phyloP scores from a whole-genome alignment of 2,113 vertebrate species.

The Falcunculus frontatus region DNA sequence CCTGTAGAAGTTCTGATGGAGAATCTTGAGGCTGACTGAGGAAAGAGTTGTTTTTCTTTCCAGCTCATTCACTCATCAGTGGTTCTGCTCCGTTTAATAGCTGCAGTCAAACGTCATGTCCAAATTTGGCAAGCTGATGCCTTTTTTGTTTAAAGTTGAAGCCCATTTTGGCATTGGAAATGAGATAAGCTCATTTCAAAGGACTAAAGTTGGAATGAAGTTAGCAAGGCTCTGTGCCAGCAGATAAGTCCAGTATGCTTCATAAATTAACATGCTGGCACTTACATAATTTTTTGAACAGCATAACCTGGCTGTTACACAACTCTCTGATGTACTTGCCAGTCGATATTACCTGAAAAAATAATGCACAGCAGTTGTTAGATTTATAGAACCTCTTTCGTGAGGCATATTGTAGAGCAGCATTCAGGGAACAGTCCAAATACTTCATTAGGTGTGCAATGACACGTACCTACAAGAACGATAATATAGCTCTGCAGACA shows the following conservation, averaged over 20 bases:
- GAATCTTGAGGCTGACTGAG: conserved; percentile 1
- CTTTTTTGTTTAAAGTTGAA: conserved; percentile 67
- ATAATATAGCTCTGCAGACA: not conserved
- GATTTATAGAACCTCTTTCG: not conserved
- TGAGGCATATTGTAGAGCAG: not conserved
- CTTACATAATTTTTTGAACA: not conserved
- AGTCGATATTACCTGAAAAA: not conserved
- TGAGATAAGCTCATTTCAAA: conserved; percentile 49
- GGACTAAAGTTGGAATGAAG: conserved; percentile 35
- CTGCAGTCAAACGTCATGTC: conserved; percentile 40
- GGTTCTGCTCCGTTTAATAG: conserved; percentile 44
- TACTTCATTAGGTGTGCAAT: not conserved
- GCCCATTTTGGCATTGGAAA: conserved; percentile 56
- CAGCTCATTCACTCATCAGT: not conserved
- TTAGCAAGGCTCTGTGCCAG: not conserved
- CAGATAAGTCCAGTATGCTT: not conserved
- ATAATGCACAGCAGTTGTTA: not conserved
- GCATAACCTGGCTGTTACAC: not conserved
- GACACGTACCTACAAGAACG: not conserved
- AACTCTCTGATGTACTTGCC: not conserved
- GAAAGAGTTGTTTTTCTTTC: conserved; percentile 2
- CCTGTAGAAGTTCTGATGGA: not conserved
- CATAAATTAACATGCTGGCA: not conserved
- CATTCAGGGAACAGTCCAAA: not conserved
- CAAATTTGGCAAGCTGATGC: conserved; percentile 49